Evolutionary conservation across 2,797 vertebrate species (phyloP).

Genomic region (Prionace glauca): DNA sequence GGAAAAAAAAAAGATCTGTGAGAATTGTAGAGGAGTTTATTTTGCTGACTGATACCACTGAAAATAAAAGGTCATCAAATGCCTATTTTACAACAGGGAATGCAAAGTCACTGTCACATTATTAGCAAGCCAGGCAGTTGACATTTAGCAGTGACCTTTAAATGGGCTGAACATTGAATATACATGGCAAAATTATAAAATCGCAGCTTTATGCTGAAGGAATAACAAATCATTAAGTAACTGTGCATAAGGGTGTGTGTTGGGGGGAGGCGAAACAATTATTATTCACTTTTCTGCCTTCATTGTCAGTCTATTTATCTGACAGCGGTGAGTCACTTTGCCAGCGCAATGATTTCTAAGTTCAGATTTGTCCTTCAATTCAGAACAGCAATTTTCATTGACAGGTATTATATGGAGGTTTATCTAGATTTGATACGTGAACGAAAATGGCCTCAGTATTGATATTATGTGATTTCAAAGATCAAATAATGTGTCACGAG

Average conservation of each 20-base stretch:
- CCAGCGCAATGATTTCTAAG: neutral
- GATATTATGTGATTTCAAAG: neutral
- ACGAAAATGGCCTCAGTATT: neutral
- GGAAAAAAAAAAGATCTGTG: neutral
- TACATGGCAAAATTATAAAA: conserved; percentile 9
- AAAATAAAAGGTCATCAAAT: conserved; percentile 26
- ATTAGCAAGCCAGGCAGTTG: conserved; percentile 30
- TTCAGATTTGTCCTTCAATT: neutral
- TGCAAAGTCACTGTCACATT: conserved; percentile 35
- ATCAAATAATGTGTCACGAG: neutral
- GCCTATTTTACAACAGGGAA: conserved; percentile 32
- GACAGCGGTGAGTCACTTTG: neutral
- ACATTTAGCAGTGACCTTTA: conserved; percentile 35
- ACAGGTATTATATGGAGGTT: neutral
- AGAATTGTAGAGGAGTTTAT: conserved; percentile 8
- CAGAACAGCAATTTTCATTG: neutral
- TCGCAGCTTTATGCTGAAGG: neutral
- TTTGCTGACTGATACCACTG: conserved; percentile 21
- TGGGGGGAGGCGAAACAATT: neutral
- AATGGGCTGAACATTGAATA: conserved; percentile 29
- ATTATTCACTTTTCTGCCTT: neutral
- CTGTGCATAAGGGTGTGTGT: neutral
- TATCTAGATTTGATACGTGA: neutral
- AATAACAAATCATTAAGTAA: conserved; percentile 24
- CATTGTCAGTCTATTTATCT: neutral